Conservation (phyloP, 2,888 invertebrate genomes). For the Hypolimnas misippus region DNA sequence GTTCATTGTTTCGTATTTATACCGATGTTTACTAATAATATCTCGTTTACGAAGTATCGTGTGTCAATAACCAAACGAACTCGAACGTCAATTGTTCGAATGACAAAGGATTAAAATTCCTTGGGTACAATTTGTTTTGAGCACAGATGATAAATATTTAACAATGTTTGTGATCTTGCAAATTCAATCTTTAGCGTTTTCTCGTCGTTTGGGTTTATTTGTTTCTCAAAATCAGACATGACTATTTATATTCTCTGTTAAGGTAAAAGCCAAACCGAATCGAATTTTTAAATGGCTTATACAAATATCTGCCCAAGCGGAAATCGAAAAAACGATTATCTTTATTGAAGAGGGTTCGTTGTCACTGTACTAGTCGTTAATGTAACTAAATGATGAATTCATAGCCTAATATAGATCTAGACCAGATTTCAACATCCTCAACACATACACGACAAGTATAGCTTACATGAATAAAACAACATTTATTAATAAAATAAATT, state of each 20-base stretch:
- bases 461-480: background rate
- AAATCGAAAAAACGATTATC: background rate
- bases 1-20: constrained; percentile 44
- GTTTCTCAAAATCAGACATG: background rate
- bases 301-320: background rate
- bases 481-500: too few species aligned
- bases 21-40: constrained; percentile 43
- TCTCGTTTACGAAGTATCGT: constrained; percentile 41
- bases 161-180: background rate
- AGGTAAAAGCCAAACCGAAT: background rate
- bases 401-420: too few species aligned
- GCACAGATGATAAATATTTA: background rate
- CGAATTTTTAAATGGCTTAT: background rate
- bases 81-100: constrained; percentile 33
- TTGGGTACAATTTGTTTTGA: constrained; percentile 18
- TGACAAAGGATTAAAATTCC: constrained; percentile 24
- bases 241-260: background rate
- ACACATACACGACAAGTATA: too few species aligned
- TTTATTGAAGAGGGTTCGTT: background rate
- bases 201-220: background rate
- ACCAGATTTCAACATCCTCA: too few species aligned
- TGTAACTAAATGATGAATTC: background rate
- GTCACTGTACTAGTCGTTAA: background rate
- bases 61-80: constrained; percentile 45
- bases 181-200: background rate